Percentiles rank a stretch among this genome's conserved stretches.
These are phyloP conservation scores for Gryllus longicercus DNA, from an alignment of 2,888 invertebrate genomes.

Conservation along the genomic window DNA sequence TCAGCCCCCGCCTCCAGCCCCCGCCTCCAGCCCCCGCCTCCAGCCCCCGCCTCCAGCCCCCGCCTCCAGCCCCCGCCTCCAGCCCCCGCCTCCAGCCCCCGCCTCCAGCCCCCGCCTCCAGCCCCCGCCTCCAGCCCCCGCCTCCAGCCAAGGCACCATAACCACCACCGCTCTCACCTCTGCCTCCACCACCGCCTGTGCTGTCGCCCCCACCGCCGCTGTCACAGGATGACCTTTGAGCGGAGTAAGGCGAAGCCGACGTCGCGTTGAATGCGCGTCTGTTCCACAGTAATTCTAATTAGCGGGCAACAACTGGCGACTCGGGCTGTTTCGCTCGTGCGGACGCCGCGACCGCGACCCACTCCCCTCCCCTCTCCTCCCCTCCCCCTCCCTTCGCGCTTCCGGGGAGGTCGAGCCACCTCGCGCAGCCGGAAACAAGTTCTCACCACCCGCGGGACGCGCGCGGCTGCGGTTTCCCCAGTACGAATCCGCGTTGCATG, in stretches of 20 bases:
- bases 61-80: neutral
- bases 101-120: neutral
- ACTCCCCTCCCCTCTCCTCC: too few species aligned
- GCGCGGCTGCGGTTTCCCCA: too few species aligned
- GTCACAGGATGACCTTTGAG: neutral
- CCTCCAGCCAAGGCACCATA: neutral
- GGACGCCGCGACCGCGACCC: too few species aligned
- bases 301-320: neutral
- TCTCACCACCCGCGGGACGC: too few species aligned
- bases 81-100: neutral
- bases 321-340: neutral
- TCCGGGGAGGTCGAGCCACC: too few species aligned
- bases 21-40: neutral
- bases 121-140: too few species aligned
- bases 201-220: neutral
- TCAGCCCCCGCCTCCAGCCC: too few species aligned
- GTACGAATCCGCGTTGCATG: too few species aligned
- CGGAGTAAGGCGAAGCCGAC: neutral
- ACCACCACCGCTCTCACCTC: neutral
- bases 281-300: neutral
- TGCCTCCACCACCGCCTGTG: neutral
- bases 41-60: neutral
- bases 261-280: neutral
- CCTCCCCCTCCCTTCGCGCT: too few species aligned
- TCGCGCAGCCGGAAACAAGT: too few species aligned